Percentiles rank a stretch among this genome's conserved stretches.
phyloP scores from a whole-genome alignment of 2,888 invertebrate species.

The Incurvaria masculella region DNA sequence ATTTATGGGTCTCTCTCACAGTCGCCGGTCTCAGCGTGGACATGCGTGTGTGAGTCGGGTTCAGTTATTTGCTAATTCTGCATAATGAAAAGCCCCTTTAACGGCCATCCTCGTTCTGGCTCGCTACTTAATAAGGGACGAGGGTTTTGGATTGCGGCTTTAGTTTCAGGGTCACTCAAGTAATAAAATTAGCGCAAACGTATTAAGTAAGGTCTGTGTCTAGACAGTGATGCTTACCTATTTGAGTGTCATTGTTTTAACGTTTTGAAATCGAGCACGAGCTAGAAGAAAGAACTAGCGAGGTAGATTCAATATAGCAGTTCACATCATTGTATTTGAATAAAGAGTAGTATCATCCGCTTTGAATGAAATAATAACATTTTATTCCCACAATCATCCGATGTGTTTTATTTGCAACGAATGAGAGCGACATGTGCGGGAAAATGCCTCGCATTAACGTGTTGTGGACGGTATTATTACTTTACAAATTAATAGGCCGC shows the following conservation, averaged over 20 bases:
- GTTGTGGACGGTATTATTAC: background rate
- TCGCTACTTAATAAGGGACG: too few species aligned
- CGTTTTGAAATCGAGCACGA: too few species aligned
- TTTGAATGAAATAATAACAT: background rate
- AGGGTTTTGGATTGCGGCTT: too few species aligned
- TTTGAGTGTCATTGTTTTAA: too few species aligned
- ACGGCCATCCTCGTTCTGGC: background rate
- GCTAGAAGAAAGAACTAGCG: too few species aligned
- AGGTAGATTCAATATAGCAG: too few species aligned
- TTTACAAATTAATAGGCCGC: conserved; percentile 10
- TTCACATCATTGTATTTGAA: too few species aligned
- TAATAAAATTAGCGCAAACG: too few species aligned
- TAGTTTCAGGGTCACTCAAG: too few species aligned
- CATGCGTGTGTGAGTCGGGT: conserved; percentile 23
- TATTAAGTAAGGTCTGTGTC: too few species aligned
- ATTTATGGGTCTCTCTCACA: background rate
- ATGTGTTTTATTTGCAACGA: background rate
- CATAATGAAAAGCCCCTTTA: conserved; percentile 38
- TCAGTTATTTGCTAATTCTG: conserved; percentile 29
- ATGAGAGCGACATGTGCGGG: conserved; percentile 8
- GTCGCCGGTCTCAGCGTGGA: conserved; percentile 18
- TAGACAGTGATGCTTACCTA: too few species aligned
- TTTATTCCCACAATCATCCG: background rate
- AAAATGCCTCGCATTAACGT: conserved; percentile 11
- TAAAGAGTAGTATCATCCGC: too few species aligned